Evolutionary conservation across 2,113 vertebrate species (phyloP), one percentile per base, ranked within the genome.

Genomic region (human): DNA sequence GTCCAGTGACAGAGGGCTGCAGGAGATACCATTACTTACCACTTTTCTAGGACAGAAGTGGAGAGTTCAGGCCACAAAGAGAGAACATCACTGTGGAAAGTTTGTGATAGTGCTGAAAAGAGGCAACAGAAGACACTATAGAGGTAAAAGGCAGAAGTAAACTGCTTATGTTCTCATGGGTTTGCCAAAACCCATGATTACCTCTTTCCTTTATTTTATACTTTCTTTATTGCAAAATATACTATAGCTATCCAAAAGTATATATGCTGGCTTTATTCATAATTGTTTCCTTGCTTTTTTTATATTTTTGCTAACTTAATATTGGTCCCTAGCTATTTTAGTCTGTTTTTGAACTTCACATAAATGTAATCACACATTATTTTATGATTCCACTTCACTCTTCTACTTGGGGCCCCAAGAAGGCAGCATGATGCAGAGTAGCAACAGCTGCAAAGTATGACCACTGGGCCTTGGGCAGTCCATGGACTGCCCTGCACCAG

Each of bases 251-350:
- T 14, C 38, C 30, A 27, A 76, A 48, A 89, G 32, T 7, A 27
- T 5, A 35, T 30, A 45, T 32, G 13, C 20, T 78, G 57, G 4
- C 27, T 82, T 72, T 61, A 3, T 57, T 72, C 73, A 12, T 55
- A 88, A 93, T 73, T 55, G 50, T 87, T 83, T 87, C 40, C 17
- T 93, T 96, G 80, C 16, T 82, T 94, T 89, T 48, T 70, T 92
- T 87, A n/a, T 90, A 75, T 3, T 87, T 95, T 66, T 73, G 32
- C 35, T 70, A 23, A 16, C 6, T 68, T 86, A 45, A 72, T 40
- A 75, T 11, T 6, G 27, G 45, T 25, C 8, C 27, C 18, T 95
- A 61, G 68, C 20, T 55, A 23, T n/a, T 59, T 5, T 75, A n/a
- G 30, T 38, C 38, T 86, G 3, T 18, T 76, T 88, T 86, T 89